phyloP scores from a whole-genome alignment of 2,888 invertebrate species.

The Reticulitermes lucifugus region DNA sequence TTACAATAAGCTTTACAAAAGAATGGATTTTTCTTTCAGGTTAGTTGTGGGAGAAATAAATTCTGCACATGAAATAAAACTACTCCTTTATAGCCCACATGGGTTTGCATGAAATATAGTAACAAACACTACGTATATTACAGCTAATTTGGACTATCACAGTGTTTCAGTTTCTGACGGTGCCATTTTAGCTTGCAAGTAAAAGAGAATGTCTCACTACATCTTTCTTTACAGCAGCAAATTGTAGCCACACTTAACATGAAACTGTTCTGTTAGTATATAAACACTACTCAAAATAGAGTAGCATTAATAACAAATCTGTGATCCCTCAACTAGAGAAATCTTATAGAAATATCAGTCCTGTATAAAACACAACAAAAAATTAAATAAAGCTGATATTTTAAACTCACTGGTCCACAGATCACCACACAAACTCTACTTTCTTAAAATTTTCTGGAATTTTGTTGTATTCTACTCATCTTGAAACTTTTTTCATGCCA shows the following conservation, averaged over 20 bases:
- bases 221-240: neutral
- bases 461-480: too few species aligned
- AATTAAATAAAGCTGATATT: neutral
- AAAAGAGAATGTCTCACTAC: neutral
- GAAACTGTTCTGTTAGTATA: neutral
- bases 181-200: neutral
- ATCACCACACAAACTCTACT: neutral
- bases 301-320: neutral
- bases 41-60: neutral
- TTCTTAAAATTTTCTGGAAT: neutral
- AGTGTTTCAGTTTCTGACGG: neutral
- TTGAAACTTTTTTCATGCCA: neutral
- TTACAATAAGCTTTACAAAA: neutral
- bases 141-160: neutral
- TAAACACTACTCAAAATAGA: neutral
- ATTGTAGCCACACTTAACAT: neutral
- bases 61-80: neutral
- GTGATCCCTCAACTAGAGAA: neutral
- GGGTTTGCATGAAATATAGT: conserved; percentile 6
- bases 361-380: neutral
- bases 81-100: conserved; percentile 1
- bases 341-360: neutral
- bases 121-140: neutral
- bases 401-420: neutral
- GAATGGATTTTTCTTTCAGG: conserved; percentile 14